Evolutionary conservation across 2,888 invertebrate species (phyloP), one percentile per base, ranked within the genome.

Genomic region (Lepidochrysops patricia): DNA sequence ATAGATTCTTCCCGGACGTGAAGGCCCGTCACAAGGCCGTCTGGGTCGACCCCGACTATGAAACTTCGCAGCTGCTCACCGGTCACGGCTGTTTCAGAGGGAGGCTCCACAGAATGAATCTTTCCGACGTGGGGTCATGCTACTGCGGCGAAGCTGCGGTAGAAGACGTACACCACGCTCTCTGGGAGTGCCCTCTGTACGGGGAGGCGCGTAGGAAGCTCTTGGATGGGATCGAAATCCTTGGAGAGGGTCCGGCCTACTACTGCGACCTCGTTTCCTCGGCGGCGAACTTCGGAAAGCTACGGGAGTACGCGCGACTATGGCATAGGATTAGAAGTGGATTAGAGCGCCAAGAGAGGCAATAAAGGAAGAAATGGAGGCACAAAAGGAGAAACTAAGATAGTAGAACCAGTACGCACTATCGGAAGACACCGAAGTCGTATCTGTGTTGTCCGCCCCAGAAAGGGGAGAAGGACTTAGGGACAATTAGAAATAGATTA

Each of bases 1-100:
- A 54, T 19, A 25, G 60, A 0, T 71, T 68, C 48, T 72, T 72
- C 59, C 70, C 71, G 34, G 63, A 68, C 15, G 66, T 72, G 27
- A 23, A 19, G 19, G 66, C 4, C 0, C 49, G 70, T 7, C 60
- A 67, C 6, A 19, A 12, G 7, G 26, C 35, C 0, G n/a, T n/a
- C n/a, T 71, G 70, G 68, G 64, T 70, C 0, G 64, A 61, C 4
- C 68, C 68, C 56, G 70, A 70, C 63, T 67, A 68, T 13, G 63
- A 50, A 2, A 50, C 60, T 4, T 68, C 68, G 0, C 67, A 69
- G 58, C 35, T 68, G 2, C 60, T 67, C n/a, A 57, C 64, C 0
- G 70, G 68, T 1, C 69, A 71, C 48, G 70, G 68, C 6, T 67
- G 65, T 2, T 68, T 67, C 9, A 32, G 63, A 1, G 61, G 63